These are phyloP conservation scores for Pempheris klunzingeri DNA, from an alignment of 2,797 vertebrate species.

Conservation along the genomic window DNA sequence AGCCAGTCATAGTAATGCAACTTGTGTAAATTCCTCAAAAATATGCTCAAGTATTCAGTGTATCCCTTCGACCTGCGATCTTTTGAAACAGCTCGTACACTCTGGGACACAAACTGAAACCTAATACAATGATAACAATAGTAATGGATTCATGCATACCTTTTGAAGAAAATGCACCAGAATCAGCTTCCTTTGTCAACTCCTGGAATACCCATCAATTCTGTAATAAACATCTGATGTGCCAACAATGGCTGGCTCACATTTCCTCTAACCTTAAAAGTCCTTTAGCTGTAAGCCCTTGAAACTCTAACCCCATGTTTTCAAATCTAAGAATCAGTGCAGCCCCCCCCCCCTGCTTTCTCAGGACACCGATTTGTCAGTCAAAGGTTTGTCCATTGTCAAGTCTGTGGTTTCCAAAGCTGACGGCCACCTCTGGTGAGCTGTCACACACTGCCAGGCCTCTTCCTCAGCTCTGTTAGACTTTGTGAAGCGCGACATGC, in stretches of 20 bases:
- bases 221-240: background rate
- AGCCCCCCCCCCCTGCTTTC: conserved; percentile 42
- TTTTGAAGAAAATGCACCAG: background rate
- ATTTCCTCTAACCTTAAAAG: background rate
- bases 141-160: background rate
- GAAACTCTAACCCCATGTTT: background rate
- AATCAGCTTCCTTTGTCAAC: background rate
- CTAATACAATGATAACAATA: background rate
- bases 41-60: background rate
- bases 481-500: conserved; percentile 78
- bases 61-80: background rate
- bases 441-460: conserved; percentile 68
- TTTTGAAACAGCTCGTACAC: background rate
- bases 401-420: conserved; percentile 66
- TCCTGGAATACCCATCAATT: background rate
- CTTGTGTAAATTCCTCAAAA: background rate
- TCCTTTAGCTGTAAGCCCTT: background rate
- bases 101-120: background rate
- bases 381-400: conserved; percentile 69
- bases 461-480: conserved; percentile 65
- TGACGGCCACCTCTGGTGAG: conserved; percentile 72
- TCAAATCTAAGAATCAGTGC: background rate
- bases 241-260: background rate
- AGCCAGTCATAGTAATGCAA: no score
- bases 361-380: conserved; percentile 64